Percentiles rank a stretch among this genome's conserved stretches.
Conservation (phyloP, 2,888 invertebrate genomes). For the Melanostoma mellinum region DNA sequence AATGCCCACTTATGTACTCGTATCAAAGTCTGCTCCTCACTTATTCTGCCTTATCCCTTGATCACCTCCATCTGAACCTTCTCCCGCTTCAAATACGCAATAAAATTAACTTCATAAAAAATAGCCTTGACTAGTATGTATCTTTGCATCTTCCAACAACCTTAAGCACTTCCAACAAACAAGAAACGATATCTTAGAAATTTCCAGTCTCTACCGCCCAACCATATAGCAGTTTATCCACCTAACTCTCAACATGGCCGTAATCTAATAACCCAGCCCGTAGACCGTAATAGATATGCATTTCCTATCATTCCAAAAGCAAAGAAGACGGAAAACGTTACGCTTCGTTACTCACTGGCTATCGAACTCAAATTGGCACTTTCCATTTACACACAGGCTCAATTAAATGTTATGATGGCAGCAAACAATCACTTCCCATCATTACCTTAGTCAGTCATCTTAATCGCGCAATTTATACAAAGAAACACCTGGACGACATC, state of each 20-base stretch:
- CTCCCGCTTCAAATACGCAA: too few relatives aligned
- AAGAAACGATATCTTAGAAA: neutral
- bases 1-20: too few relatives aligned
- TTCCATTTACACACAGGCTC: constrained; percentile 44
- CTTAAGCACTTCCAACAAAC: neutral
- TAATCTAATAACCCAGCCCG: constrained; percentile 60
- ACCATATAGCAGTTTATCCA: neutral
- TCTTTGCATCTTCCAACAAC: neutral
- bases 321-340: constrained; percentile 39
- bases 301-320: constrained; percentile 58
- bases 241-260: constrained; percentile 11
- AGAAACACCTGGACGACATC: constrained; percentile 46
- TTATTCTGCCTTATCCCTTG: too few relatives aligned
- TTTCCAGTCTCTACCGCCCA: neutral
- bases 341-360: constrained; percentile 53
- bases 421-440: constrained; percentile 58
- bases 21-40: too few relatives aligned
- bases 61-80: too few relatives aligned
- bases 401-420: neutral
- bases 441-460: constrained; percentile 55
- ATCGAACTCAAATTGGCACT: constrained; percentile 63
- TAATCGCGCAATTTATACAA: neutral
- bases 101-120: too few relatives aligned
- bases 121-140: too few relatives aligned
- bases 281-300: constrained; percentile 66